Conservation (phyloP, 2,888 invertebrate genomes). For the Stenotaenia linearis region DNA sequence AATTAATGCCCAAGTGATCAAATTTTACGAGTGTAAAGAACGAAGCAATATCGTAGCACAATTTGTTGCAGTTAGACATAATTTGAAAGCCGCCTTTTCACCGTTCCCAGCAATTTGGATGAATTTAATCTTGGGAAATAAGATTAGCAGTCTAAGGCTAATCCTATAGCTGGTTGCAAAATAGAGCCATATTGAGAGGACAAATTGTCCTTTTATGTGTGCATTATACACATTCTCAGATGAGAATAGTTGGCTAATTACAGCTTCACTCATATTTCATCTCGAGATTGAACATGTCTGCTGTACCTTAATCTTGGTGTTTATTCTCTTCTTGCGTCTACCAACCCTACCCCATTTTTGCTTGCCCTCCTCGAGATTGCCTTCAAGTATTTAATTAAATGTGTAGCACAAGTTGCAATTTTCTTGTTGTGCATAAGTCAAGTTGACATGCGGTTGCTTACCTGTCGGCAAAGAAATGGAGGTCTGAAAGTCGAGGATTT, state of each 20-base stretch:
- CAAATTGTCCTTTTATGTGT: conserved; percentile 16
- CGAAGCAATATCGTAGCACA: background rate
- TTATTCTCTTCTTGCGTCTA: conserved; percentile 6
- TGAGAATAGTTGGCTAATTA: conserved; percentile 17
- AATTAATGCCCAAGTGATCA: background rate
- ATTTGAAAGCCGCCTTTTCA: background rate
- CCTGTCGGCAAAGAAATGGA: conserved; percentile 3
- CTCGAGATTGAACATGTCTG: conserved; percentile 12
- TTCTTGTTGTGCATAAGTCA: conserved; percentile 24
- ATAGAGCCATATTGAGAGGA: conserved; percentile 14
- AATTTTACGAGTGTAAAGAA: background rate
- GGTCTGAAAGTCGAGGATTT: background rate
- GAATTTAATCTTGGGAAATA: conserved; percentile 20
- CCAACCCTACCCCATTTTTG: background rate
- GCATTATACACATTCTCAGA: conserved; percentile 8
- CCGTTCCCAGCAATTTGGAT: conserved; percentile 2
- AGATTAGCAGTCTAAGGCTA: conserved; percentile 1
- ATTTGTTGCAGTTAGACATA: background rate
- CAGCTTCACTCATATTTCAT: conserved; percentile 24
- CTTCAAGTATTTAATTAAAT: conserved; percentile 26
- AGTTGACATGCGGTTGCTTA: conserved; percentile 13
- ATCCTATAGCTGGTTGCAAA: background rate
- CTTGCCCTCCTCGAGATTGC: conserved; percentile 14
- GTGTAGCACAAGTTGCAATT: conserved; percentile 17
- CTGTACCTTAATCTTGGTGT: conserved; percentile 23